Percentiles rank a stretch among this genome's conserved stretches.
phyloP scores from a whole-genome alignment of 2,888 invertebrate genomes.

The Thyatira batis region DNA sequence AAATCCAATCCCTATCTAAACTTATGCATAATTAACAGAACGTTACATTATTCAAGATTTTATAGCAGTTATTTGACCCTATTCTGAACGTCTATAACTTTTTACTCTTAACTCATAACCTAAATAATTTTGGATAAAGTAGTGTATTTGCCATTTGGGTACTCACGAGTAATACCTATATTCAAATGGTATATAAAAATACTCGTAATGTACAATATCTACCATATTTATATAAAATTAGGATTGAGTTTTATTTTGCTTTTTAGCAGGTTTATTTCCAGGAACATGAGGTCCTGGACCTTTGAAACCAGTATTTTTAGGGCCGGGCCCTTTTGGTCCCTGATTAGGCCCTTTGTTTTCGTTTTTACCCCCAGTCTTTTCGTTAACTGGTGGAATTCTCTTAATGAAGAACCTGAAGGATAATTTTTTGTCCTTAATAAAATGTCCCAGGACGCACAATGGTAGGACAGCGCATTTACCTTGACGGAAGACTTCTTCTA shows the following conservation, averaged over 20 bases:
- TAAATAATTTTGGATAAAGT: no score
- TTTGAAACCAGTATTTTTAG: conserved; percentile 18
- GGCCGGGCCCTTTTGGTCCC: conserved; percentile 18
- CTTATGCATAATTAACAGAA: conserved; percentile 2
- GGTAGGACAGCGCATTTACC: conserved; percentile 66
- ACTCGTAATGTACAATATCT: no score
- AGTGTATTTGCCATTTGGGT: no score
- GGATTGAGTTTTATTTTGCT: conserved; percentile 10
- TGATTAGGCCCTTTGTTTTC: conserved; percentile 31
- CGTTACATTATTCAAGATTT: neutral
- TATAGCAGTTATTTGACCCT: neutral
- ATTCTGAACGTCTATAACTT: no score
- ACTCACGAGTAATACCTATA: no score
- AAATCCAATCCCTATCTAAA: conserved; percentile 19
- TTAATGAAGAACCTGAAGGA: conserved; percentile 62
- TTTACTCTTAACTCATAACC: no score
- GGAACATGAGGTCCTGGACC: conserved; percentile 18
- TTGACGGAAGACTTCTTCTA: conserved; percentile 61
- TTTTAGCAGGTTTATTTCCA: conserved; percentile 18
- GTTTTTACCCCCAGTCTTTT: conserved; percentile 31
- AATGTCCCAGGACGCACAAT: conserved; percentile 51
- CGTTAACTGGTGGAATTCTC: conserved; percentile 36
- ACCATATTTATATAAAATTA: neutral
- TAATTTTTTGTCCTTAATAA: conserved; percentile 54
- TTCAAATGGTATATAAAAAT: no score